Percentiles rank a stretch among this genome's conserved stretches.
Evolutionary conservation across 2,888 invertebrate genomes (phyloP).

Genomic region (Tenthredo distinguenda): DNA sequence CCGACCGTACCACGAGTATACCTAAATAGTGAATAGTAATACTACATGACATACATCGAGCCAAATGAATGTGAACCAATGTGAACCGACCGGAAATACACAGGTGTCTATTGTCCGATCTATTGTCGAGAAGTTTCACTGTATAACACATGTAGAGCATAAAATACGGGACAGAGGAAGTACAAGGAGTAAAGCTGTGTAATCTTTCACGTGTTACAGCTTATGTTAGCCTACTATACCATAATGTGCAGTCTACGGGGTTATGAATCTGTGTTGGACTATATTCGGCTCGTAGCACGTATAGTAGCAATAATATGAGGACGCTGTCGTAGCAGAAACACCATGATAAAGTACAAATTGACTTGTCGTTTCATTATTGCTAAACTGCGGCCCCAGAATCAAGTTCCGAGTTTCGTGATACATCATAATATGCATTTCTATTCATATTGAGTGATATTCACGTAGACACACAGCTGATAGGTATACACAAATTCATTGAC

Average conservation of each 20-base stretch:
- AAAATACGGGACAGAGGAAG: not conserved
- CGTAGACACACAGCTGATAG: not conserved
- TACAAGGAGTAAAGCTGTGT: not conserved
- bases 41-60: not conserved
- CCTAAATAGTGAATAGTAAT: not conserved
- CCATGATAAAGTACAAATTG: too few relatives aligned
- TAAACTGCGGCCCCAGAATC: too few relatives aligned
- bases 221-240: not conserved
- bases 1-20: not conserved
- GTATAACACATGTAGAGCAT: not conserved
- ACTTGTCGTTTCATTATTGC: too few relatives aligned
- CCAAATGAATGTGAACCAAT: not conserved
- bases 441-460: not conserved
- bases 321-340: not conserved
- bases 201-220: not conserved
- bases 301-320: not conserved
- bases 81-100: not conserved
- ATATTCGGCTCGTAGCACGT: not conserved
- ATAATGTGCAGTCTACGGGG: not conserved
- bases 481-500: not conserved
- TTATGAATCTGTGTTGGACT: not conserved
- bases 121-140: not conserved
- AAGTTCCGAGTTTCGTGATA: not conserved
- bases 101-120: not conserved
- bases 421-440: not conserved